Evolutionary conservation across 2,888 invertebrate genomes (phyloP).

Genomic region (Drosophila yooni): DNA sequence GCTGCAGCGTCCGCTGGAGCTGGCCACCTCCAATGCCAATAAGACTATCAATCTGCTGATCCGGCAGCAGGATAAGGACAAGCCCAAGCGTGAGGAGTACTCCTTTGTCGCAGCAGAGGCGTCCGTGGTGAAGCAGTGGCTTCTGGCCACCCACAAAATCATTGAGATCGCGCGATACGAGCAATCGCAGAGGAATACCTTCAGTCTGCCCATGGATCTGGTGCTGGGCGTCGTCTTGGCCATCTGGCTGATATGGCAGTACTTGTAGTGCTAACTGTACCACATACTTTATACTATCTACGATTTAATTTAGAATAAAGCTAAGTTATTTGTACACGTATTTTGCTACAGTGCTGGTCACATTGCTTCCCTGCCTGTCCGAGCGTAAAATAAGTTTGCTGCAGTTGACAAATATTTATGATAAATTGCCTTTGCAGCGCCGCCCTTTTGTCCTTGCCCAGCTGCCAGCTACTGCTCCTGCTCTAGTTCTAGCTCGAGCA

Average conservation of each 20-base stretch:
- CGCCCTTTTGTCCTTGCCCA: slow-evolving; percentile 48
- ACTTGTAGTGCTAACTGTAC: slow-evolving; percentile 63
- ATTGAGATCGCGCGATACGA: slow-evolving; percentile 75
- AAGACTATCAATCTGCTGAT: slow-evolving; percentile 77
- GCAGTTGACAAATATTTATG: slow-evolving; percentile 81
- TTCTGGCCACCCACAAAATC: slow-evolving; percentile 77
- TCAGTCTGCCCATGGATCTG: slow-evolving; percentile 82
- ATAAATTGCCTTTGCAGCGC: slow-evolving; percentile 76
- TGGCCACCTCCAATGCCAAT: slow-evolving; percentile 68
- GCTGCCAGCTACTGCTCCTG: neutral
- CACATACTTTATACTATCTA: slow-evolving; percentile 10
- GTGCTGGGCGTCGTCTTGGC: slow-evolving; percentile 73
- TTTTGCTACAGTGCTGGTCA: slow-evolving; percentile 22
- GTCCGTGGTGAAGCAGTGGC: slow-evolving; percentile 80
- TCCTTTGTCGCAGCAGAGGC: slow-evolving; percentile 79
- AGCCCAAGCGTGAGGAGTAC: slow-evolving; percentile 74
- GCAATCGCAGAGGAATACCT: slow-evolving; percentile 69
- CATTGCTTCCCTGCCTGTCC: slow-evolving; percentile 50
- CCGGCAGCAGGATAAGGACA: slow-evolving; percentile 59
- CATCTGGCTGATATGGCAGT: slow-evolving; percentile 83
- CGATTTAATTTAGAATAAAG: slow-evolving; percentile 45
- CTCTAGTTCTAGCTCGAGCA: slow-evolving; percentile 19
- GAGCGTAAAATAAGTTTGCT: slow-evolving; percentile 79
- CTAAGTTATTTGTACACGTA: slow-evolving; percentile 46
- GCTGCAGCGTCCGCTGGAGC: slow-evolving; percentile 69